Percentiles rank a stretch among this genome's conserved stretches.
phyloP scores from a whole-genome alignment of 2,888 invertebrate species.

The Platycheirus albimanus region DNA sequence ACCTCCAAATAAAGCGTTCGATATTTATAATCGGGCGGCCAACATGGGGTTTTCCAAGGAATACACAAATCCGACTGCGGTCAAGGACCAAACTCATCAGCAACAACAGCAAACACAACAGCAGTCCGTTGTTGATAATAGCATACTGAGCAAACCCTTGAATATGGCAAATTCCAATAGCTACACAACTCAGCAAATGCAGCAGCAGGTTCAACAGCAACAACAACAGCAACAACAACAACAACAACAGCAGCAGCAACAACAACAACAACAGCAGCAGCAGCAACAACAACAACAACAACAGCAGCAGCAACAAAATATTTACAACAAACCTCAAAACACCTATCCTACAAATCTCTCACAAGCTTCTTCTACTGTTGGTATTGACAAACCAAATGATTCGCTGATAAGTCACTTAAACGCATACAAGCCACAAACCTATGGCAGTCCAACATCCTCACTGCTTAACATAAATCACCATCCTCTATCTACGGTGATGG shows the following conservation, averaged over 20 bases:
- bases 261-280: slow-evolving; percentile 52
- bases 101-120: slow-evolving; percentile 75
- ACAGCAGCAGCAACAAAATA: slow-evolving; percentile 75
- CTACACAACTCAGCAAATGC: slow-evolving; percentile 76
- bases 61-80: slow-evolving; percentile 75
- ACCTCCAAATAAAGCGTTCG: slow-evolving; percentile 81
- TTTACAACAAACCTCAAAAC: slow-evolving; percentile 72
- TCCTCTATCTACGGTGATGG: slow-evolving; percentile 77
- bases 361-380: slow-evolving; percentile 42
- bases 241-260: slow-evolving; percentile 73
- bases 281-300: slow-evolving; percentile 65
- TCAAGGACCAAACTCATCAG: slow-evolving; percentile 77
- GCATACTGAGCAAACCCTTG: slow-evolving; percentile 72
- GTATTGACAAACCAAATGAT: slow-evolving; percentile 64
- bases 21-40: slow-evolving; percentile 82
- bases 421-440: slow-evolving; percentile 79
- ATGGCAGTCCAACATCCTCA: slow-evolving; percentile 78
- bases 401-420: slow-evolving; percentile 78
- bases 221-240: slow-evolving; percentile 70
- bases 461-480: slow-evolving; percentile 79
- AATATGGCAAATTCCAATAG: slow-evolving; percentile 76
- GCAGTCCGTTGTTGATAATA: slow-evolving; percentile 75
- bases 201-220: slow-evolving; percentile 72
- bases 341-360: slow-evolving; percentile 64
- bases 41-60: slow-evolving; percentile 82